Percentiles rank a stretch among this genome's conserved stretches.
These are phyloP conservation scores for Omphaloscelis lunosa DNA, from an alignment of 2,888 invertebrate genomes.

Conservation along the genomic window DNA sequence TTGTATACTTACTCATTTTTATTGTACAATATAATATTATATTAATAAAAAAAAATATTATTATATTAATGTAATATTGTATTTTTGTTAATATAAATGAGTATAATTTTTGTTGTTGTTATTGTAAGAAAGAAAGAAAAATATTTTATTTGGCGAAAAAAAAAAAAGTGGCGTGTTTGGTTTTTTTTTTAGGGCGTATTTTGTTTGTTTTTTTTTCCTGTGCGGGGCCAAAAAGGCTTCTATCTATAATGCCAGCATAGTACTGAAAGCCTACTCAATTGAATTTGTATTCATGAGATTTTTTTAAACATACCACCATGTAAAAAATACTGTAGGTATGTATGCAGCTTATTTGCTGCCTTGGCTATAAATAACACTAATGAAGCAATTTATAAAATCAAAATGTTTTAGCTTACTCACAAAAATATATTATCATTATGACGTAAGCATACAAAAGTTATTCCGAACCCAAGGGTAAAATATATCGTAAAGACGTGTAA, in stretches of 20 bases:
- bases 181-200: no score
- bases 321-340: neutral
- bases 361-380: neutral
- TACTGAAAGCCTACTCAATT: neutral
- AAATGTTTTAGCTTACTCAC: constrained; percentile 39
- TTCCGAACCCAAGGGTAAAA: constrained; percentile 27
- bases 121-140: no score
- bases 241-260: no score
- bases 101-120: no score
- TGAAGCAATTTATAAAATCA: constrained; percentile 24
- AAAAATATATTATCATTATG: constrained; percentile 22
- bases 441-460: constrained; percentile 29
- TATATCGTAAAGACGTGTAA: constrained; percentile 57
- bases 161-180: no score
- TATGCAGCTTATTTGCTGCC: neutral
- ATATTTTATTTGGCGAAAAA: no score
- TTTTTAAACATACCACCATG: neutral
- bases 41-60: no score
- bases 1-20: neutral
- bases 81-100: no score
- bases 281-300: neutral
- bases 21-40: no score
- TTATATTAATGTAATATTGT: no score
- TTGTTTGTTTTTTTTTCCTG: no score
- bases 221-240: no score